Conservation (phyloP, 2,113 vertebrate genomes). For the Chiloscyllium plagiosum region DNA sequence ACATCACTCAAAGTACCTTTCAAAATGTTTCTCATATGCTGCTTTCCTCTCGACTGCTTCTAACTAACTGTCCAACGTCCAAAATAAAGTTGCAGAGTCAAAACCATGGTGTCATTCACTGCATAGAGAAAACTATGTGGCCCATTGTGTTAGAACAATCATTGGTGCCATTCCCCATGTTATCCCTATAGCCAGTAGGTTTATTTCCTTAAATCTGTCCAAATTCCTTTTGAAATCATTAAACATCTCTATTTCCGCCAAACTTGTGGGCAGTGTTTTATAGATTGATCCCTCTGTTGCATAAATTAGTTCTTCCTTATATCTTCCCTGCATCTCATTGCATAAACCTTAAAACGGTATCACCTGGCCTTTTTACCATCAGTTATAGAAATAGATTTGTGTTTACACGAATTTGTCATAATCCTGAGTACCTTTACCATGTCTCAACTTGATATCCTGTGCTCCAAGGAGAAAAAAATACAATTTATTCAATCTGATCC, state of each 20-base stretch:
- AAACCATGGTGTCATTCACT: not conserved
- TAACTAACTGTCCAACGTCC: not conserved
- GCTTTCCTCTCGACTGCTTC: not conserved
- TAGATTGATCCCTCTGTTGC: not conserved
- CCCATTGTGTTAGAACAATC: too few species aligned
- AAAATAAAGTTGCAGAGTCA: not conserved
- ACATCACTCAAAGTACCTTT: not conserved
- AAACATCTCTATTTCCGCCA: too few species aligned
- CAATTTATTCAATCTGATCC: not conserved
- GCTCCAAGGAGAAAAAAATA: not conserved
- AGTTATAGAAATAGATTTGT: not conserved
- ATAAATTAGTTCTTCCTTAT: too few species aligned
- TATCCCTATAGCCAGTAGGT: too few species aligned
- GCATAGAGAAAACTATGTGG: not conserved
- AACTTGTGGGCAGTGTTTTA: too few species aligned
- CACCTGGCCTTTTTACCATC: not conserved
- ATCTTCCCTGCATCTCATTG: too few species aligned
- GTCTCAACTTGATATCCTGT: not conserved
- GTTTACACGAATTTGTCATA: too few species aligned
- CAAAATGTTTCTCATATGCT: not conserved
- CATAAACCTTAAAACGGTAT: too few species aligned
- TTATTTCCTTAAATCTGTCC: too few species aligned
- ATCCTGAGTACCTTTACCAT: not conserved
- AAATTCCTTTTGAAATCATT: too few species aligned
- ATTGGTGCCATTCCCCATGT: too few species aligned